Evolutionary conservation across 2,113 vertebrate species (phyloP), one percentile per base, ranked within the genome.

Genomic region (Eulacestoma nigropectus): DNA sequence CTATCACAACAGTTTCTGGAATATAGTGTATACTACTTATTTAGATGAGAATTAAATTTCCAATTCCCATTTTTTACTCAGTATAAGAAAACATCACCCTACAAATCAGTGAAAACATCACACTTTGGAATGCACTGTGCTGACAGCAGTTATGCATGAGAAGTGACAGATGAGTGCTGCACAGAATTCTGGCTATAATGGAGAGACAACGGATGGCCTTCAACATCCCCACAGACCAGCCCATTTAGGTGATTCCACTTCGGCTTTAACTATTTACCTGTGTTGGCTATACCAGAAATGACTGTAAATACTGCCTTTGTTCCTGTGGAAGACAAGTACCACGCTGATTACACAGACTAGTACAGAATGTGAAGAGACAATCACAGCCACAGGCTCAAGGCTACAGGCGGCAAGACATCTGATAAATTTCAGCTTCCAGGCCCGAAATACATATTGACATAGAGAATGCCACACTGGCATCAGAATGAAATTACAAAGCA

Each of bases 81-180:
- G 10, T 2, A 7, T 44, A 87, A 84, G 33, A 80, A 89, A 91
- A 53, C 0, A 3, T 16, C 23, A 59, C 42, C 30, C 7, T 25
- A 60, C 10, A 80, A 67, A 67, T 18, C 18, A 63, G 42, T 3
- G 9, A 62, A 75, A 78, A 65, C 29, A 2, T 14, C 35, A 83
- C 46, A 39, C 33, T 65, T 65, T 30, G 53, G 72, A 73, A 87
- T 4, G 27, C 47, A 47, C 29, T 10, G 6, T 29, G 79, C 21
- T 49, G 49, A 80, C 29, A 64, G 32, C 18, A 84, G 6, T 8
- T 49, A 33, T 7, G 21, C 9, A 30, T 3, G 15, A 83, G 39
- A 73, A 84, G 44, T 0, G 0, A 67, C 11, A 67, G 68, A 26
- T 0, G 1, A 86, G 26, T 6, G 20, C 49, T 70, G 52, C 57